Conservation (phyloP, 2,888 invertebrate species). For the Oligia fasciuncula region DNA sequence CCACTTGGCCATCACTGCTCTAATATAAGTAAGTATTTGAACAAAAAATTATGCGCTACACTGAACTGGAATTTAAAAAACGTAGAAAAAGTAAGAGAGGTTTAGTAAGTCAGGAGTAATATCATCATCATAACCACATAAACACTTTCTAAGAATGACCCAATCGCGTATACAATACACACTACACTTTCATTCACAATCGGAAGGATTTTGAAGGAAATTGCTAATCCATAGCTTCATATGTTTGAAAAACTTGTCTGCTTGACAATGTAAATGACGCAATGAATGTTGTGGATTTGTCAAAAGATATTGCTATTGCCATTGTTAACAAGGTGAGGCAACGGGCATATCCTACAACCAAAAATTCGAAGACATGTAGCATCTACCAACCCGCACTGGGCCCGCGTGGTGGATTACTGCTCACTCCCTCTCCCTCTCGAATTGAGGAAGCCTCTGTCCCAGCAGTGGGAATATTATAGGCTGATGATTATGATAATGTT, state of each 20-base stretch:
- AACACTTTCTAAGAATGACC: neutral
- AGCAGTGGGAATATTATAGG: neutral
- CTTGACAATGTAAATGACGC: neutral
- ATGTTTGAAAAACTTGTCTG: neutral
- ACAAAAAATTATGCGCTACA: neutral
- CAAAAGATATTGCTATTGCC: neutral
- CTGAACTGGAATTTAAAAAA: neutral
- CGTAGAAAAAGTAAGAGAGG: no score
- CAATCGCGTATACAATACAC: no score
- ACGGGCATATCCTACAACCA: neutral
- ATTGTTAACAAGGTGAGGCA: neutral
- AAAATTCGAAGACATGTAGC: neutral
- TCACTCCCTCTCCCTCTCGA: neutral
- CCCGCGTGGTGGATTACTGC: neutral
- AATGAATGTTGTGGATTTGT: neutral
- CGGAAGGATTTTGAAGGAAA: neutral
- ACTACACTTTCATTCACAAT: neutral
- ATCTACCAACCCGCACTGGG: neutral
- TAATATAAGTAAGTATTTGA: neutral
- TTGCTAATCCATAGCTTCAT: neutral
- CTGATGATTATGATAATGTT: neutral
- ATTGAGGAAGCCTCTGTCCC: no score
- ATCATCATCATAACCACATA: neutral
- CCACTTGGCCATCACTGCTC: no score
- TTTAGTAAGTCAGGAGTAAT: no score